phyloP scores from a whole-genome alignment of 2,888 invertebrate species.

The Bombylius discolor region DNA sequence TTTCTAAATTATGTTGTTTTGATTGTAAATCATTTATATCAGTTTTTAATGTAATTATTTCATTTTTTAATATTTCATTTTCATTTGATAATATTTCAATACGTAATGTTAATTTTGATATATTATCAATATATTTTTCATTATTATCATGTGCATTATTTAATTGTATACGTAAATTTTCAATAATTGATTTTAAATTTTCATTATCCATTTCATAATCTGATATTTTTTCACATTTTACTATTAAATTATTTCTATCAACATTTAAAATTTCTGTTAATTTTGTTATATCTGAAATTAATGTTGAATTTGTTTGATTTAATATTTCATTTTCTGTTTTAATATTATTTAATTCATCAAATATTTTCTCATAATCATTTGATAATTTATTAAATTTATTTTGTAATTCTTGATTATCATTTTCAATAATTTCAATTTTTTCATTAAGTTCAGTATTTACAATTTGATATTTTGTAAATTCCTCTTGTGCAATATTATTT shows the following conservation, averaged over 20 bases:
- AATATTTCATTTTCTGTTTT: conserved; percentile 14
- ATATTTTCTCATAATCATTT: conserved; percentile 16
- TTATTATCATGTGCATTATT: conserved; percentile 15
- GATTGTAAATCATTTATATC: conserved; percentile 12
- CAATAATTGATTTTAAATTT: conserved; percentile 12
- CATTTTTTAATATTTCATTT: conserved; percentile 12
- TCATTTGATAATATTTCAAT: conserved; percentile 15
- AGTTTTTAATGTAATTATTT: conserved; percentile 17
- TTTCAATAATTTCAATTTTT: conserved; percentile 15
- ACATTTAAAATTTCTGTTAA: conserved; percentile 21
- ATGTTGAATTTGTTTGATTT: conserved; percentile 20
- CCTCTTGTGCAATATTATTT: not conserved
- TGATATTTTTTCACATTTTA: conserved; percentile 12
- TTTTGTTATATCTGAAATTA: conserved; percentile 23
- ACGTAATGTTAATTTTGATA: conserved; percentile 17
- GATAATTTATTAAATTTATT: conserved; percentile 2
- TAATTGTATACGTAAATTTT: conserved; percentile 12
- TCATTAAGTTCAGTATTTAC: not conserved
- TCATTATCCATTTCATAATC: conserved; percentile 12
- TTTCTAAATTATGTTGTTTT: conserved; percentile 16
- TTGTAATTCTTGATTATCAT: conserved; percentile 16
- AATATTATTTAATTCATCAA: conserved; percentile 9
- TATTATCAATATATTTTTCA: conserved; percentile 15
- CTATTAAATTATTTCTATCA: conserved; percentile 7
- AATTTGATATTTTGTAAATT: not conserved